phyloP scores from a whole-genome alignment of 37 sponge, comb jelly and placozoan species.

The Amphimedon queenslandica region DNA sequence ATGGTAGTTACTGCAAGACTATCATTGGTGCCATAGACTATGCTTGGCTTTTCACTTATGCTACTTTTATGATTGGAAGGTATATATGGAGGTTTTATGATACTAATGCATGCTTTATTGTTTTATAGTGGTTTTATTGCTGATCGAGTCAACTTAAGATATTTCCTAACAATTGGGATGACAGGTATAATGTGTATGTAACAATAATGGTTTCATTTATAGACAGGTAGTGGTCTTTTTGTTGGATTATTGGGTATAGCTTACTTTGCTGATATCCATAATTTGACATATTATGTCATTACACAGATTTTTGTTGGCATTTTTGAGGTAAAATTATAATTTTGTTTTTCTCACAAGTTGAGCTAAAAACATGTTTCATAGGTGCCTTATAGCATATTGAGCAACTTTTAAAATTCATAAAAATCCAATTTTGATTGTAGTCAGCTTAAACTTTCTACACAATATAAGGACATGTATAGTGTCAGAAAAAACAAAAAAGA shows the following conservation, averaged over 20 bases:
- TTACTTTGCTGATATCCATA: conserved; percentile 42
- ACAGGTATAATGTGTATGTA: conserved; percentile 7
- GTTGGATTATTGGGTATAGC: conserved; percentile 35
- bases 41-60: conserved; percentile 30
- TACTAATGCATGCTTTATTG: background rate
- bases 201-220: background rate
- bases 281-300: conserved; percentile 42
- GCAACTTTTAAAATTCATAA: too few relatives aligned
- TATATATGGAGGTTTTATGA: background rate
- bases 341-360: background rate
- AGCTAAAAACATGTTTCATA: background rate
- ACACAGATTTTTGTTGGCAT: conserved; percentile 32
- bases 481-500: too few relatives aligned
- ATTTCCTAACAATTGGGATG: conserved; percentile 57
- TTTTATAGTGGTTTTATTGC: conserved; percentile 64
- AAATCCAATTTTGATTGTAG: too few relatives aligned
- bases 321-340: background rate
- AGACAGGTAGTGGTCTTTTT: conserved; percentile 4
- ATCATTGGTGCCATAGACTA: conserved; percentile 29
- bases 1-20: conserved; percentile 17
- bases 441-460: too few relatives aligned
- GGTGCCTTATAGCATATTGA: too few relatives aligned
- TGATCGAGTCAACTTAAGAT: conserved; percentile 50
- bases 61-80: conserved; percentile 17
- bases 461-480: too few relatives aligned